Base-by-base conservation (phyloP, 2,113 vertebrate genomes). In the Symphodus melops region DNA sequence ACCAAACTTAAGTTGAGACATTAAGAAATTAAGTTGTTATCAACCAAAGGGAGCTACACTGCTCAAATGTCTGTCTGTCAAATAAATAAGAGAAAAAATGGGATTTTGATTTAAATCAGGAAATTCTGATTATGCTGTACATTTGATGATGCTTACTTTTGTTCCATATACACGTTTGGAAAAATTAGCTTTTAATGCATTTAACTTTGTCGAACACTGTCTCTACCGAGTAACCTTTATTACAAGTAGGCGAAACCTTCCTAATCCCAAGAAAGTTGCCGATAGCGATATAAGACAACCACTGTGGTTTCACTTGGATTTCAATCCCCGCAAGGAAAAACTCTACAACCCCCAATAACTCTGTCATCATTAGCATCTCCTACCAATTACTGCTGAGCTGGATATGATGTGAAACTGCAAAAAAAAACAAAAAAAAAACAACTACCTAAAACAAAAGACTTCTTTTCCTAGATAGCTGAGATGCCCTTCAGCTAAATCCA, bases 401-500 rank as follows among this genome's bases (percentile, higher is more conserved):
- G 39, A 81, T 71, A 61, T 71, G 68, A 84, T 20, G 46, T 79
- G 65, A 74, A 82, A 68, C 48, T 67, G 65, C 72, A 78, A 76
- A 75, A 81, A 83, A 94, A 94, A 94, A 87, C 76, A 76, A 75
- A 81, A 83, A 94, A 94, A 94, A 87, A 90, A 25, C 2, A 25
- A 25, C 25, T 25, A 2, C 25, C 25, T 4, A 25, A 77, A 73
- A 33, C 28, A 33, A 33, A 5, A 53, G 77, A 62, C 68, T 75
- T 28, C 68, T 91, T 85, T 83, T 92, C 88, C 86, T 37, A 86
- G 92, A 95, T 77, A 73, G 82, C 62, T 17, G 88, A 93, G 92
- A 94, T 95, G 94, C 92, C 95, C 95, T 96, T 95, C 93, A 95
- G 92, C 89, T 81, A 85, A 86, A 92, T 87, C 88, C 91, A 96